Evolutionary conservation across 2,888 invertebrate species (phyloP), one percentile per base, ranked within the genome.

Genomic region (Chelonus formosanus): DNA sequence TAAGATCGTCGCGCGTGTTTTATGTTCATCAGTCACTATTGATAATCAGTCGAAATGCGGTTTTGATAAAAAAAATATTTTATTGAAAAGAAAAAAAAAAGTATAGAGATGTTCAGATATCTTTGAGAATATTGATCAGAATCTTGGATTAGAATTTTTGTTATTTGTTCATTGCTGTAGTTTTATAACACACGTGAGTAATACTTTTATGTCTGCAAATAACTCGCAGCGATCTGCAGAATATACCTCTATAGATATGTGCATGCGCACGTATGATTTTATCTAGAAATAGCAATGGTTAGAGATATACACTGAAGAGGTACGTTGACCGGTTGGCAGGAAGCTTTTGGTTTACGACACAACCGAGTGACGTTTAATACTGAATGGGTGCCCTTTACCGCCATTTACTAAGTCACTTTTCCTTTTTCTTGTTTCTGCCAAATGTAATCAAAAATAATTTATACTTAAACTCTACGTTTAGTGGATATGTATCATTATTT

Each of bases 341-440:
- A 58, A 67, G 63, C 70, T 78, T 80, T 80, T 80, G 78, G 76
- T 81, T 82, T 82, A 81, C 77, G 81, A 76, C 75, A 67, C 71
- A 72, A 67, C 65, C 77, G 81, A 80, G 79, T 79, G 81, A 82
- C 81, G 76, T 80, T 81, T 81, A 81, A 77, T 79, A 71, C 73
- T 73, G 57, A 44, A 66, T 67, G 53, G 45, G 50, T 65, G 65
- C 61, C 67, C 10, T 48, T 48, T 48, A 20, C 48, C 31, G 20
- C 48, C 48, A 48, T n/a, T n/a, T 52, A 52, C 52, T 52, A 32
- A 4, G 40, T 20, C 52, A 3, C 36, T 43, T 50, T 31, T 32
- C 52, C 36, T 53, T 60, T 50, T 47, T 20, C 34, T 10, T 62
- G 53, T 47, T 47, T 59, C 54, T 66, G 50, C 66, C 66, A 57